phyloP scores from a whole-genome alignment of 2,888 invertebrate genomes.

The Standfussiana lucernea region DNA sequence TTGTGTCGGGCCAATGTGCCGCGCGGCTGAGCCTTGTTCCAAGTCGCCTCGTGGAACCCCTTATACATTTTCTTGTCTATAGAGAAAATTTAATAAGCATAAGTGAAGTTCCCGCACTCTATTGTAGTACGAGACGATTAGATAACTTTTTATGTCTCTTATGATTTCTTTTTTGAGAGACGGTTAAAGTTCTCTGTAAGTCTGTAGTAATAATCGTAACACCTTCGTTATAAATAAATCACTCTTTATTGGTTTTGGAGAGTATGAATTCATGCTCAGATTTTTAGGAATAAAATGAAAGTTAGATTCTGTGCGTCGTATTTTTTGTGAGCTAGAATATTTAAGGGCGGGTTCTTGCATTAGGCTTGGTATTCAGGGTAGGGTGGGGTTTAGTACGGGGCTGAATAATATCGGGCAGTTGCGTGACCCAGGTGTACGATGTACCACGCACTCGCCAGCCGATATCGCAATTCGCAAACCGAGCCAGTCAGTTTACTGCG shows the following conservation, averaged over 20 bases:
- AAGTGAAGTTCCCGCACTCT: conserved; percentile 77
- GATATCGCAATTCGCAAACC: conserved; percentile 77
- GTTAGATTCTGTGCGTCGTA: conserved; percentile 14
- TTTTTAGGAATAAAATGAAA: conserved; percentile 41
- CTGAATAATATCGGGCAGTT: conserved; percentile 59
- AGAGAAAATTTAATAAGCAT: conserved; percentile 82
- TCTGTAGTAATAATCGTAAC: conserved; percentile 64
- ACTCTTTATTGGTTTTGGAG: conserved; percentile 36
- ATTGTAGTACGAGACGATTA: conserved; percentile 76
- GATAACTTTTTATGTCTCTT: conserved; percentile 72
- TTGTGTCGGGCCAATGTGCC: conserved; percentile 85
- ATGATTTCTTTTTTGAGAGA: conserved; percentile 55
- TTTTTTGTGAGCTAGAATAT: conserved; percentile 46
- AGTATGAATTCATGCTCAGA: conserved; percentile 35
- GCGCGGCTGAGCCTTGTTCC: conserved; percentile 81
- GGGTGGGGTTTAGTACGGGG: conserved; percentile 41
- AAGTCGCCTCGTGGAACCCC: conserved; percentile 72
- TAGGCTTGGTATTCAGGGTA: conserved; percentile 33
- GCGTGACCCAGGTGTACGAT: conserved; percentile 79
- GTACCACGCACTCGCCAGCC: conserved; percentile 65
- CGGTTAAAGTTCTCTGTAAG: conserved; percentile 60
- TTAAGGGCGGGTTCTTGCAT: conserved; percentile 32
- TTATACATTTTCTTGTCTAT: conserved; percentile 83
- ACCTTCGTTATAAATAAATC: conserved; percentile 69
- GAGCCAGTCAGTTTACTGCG: conserved; percentile 78